Evolutionary conservation across 2,888 invertebrate genomes (phyloP), one percentile per base, ranked within the genome.

Genomic region (Poecilobothrus nobilitatus): DNA sequence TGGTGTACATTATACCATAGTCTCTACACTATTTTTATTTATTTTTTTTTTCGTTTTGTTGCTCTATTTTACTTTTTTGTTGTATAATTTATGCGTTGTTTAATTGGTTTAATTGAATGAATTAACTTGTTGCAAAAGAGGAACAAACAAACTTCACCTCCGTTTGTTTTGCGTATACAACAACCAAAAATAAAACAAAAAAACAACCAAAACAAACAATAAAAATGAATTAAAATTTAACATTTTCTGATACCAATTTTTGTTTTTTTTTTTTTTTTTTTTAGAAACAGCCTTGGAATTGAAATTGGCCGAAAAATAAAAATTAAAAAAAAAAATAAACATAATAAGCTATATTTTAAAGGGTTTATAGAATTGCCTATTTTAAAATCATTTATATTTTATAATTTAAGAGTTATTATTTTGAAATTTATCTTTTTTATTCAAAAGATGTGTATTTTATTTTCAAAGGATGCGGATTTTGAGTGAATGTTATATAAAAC

Each of bases 101-200:
- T 70, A 70, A 70, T 70, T 68, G 70, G 62, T 66, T 70, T 70
- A 70, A 70, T 70, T 70, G 68, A 70, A 68, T 62, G 70, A 70
- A 70, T 70, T 70, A 70, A 70, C 70, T 70, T 70, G 70, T 70
- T 70, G 65, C n/a, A 34, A 53, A 27, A 53, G 53, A 53, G 53
- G 53, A 53, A 53, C 53, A 53, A 53, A 53, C 53, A 53, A 53
- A 53, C n/a, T 53, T 18, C 53, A 53, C 15, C 53, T 53, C n/a
- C 15, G 15, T 41, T 41, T 15, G 9, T 41, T 53, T 53, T 53
- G 12, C 53, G 53, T 53, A 53, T 18, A 18, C 1, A 1, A 41
- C 2, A 53, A 8, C 7, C 1, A 18, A 18, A 53, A 9, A n/a
- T 15, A 15, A 53, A 15, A 53, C 53, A 53, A 53, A 27, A n/a